Evolutionary conservation across 1,140 invertebrate species (phyloP).

Genomic region (Neodiprion virginianus): DNA sequence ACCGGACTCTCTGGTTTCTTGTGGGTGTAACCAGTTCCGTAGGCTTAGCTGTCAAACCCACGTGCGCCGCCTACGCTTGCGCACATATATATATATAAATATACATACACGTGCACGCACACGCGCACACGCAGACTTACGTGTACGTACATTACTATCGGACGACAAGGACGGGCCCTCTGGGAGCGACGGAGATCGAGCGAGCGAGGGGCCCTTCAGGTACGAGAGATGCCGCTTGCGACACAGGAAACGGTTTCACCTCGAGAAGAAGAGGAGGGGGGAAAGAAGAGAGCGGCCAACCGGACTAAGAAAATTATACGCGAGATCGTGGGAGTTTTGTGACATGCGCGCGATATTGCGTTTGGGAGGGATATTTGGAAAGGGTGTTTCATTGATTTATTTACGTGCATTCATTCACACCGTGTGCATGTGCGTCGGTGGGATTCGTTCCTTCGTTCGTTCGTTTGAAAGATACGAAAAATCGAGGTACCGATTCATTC

Average conservation of each 20-base stretch:
- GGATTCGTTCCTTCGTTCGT: no score
- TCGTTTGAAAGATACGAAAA: no score
- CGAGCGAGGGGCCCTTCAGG: constrained; percentile 27
- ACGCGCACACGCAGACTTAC: neutral
- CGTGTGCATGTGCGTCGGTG: neutral
- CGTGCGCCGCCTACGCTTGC: constrained; percentile 55
- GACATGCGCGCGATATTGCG: constrained; percentile 38
- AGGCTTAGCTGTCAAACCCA: constrained; percentile 59
- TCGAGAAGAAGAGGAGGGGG: constrained; percentile 33
- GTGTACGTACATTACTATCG: constrained; percentile 36
- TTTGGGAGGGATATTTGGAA: constrained; percentile 37
- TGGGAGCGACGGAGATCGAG: neutral
- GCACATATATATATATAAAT: constrained; percentile 41
- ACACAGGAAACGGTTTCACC: constrained; percentile 54
- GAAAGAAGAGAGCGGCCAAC: constrained; percentile 9
- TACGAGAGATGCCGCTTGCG: constrained; percentile 47
- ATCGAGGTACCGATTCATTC: no score
- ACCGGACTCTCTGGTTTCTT: constrained; percentile 14
- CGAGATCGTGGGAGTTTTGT: constrained; percentile 37
- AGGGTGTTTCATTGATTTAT: no score
- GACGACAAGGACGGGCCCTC: neutral
- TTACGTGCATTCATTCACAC: neutral
- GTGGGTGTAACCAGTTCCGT: constrained; percentile 61
- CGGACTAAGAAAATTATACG: constrained; percentile 29
- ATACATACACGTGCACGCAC: neutral